These are phyloP conservation scores for Tapirus indicus DNA, from an alignment of 2,797 vertebrate species.

Conservation along the genomic window DNA sequence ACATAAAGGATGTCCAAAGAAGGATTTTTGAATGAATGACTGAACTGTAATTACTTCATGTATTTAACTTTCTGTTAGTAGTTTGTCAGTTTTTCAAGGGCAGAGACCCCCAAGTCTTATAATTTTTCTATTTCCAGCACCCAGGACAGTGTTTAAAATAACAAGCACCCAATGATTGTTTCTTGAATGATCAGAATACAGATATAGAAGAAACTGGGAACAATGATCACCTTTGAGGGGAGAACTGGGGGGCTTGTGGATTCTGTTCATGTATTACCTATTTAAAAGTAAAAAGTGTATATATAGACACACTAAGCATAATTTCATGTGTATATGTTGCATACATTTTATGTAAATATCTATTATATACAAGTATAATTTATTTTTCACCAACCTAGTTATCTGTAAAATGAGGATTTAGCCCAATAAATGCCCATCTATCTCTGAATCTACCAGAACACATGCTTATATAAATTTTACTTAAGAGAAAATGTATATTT, in stretches of 20 bases:
- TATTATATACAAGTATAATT: background rate
- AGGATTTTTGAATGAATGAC: background rate
- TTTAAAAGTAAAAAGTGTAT: background rate
- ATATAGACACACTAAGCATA: background rate
- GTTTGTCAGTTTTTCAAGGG: background rate
- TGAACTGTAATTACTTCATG: background rate
- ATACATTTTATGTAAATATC: background rate
- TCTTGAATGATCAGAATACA: background rate
- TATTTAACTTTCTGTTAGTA: background rate
- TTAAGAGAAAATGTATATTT: constrained; percentile 11
- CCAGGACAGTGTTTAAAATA: background rate
- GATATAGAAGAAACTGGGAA: background rate
- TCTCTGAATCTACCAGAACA: background rate
- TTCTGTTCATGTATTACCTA: background rate
- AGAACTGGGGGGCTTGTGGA: background rate
- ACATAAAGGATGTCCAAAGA: background rate
- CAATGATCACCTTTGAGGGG: background rate
- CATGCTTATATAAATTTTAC: background rate
- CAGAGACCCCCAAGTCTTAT: background rate
- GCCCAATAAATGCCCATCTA: background rate
- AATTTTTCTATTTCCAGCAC: background rate
- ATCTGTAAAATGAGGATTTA: background rate
- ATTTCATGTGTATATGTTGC: background rate
- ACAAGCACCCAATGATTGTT: background rate
- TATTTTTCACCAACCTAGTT: background rate